These are phyloP conservation scores for Molanna angustata DNA, from an alignment of 2,888 invertebrate genomes.

Conservation along the genomic window DNA sequence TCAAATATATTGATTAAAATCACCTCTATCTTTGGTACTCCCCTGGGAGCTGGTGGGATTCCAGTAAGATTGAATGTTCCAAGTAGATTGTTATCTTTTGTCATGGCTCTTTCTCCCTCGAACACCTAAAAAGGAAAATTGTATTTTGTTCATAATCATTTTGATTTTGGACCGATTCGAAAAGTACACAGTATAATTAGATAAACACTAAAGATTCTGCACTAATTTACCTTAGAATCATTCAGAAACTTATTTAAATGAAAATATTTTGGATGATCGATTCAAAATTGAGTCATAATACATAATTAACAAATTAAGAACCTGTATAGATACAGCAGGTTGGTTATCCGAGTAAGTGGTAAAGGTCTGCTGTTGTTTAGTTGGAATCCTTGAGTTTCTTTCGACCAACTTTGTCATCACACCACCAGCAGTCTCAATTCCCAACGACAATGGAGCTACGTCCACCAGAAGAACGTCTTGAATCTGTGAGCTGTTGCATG, in stretches of 20 bases:
- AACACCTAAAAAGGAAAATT: conserved; percentile 54
- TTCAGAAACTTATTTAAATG: no score
- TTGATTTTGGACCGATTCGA: no score
- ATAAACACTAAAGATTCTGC: no score
- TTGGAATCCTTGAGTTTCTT: conserved; percentile 77
- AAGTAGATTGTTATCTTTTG: conserved; percentile 83
- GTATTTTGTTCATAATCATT: no score
- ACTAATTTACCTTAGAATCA: no score
- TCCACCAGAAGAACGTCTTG: conserved; percentile 83
- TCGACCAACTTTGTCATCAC: conserved; percentile 85
- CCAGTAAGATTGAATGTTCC: conserved; percentile 80
- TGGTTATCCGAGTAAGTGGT: conserved; percentile 93
- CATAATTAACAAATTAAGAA: no score
- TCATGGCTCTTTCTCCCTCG: conserved; percentile 87
- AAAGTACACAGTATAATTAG: no score
- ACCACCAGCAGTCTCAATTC: conserved; percentile 81
- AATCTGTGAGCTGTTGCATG: conserved; percentile 57
- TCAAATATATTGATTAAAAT: no score
- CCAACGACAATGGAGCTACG: conserved; percentile 72
- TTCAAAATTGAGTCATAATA: no score
- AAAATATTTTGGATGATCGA: no score
- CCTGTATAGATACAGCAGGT: conserved; percentile 82
- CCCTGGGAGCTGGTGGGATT: conserved; percentile 82
- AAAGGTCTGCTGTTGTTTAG: conserved; percentile 76
- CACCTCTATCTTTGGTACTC: conserved; percentile 69